These are phyloP conservation scores for Apotomis betuletana DNA, from an alignment of 2,888 invertebrate genomes.

Conservation along the genomic window DNA sequence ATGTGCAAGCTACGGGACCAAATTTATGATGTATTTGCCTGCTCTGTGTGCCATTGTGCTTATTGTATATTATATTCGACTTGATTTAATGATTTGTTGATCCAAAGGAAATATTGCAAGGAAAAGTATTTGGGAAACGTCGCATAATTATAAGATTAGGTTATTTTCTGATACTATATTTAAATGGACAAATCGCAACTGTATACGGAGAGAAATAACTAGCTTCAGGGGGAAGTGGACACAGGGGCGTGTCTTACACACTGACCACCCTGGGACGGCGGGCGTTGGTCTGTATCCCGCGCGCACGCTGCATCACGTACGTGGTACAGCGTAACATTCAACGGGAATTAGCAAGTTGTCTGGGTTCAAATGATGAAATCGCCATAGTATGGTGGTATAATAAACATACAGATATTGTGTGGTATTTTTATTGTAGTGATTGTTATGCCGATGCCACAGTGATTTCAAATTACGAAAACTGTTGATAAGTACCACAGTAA, in stretches of 20 bases:
- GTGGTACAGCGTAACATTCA: not conserved
- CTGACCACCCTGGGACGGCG: no score
- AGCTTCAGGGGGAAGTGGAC: not conserved
- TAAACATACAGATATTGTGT: no score
- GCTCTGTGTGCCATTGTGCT: conserved; percentile 69
- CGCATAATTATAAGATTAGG: not conserved
- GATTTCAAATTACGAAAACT: no score
- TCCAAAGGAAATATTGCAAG: conserved; percentile 7
- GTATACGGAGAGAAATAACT: not conserved
- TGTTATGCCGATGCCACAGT: no score
- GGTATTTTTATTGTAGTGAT: no score
- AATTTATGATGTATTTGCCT: conserved; percentile 55
- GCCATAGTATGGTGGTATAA: no score
- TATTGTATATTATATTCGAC: conserved; percentile 44
- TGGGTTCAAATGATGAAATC: not conserved
- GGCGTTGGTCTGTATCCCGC: no score
- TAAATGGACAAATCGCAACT: not conserved
- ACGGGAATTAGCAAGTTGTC: not conserved
- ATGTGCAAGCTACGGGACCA: conserved; percentile 70
- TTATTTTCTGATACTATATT: not conserved
- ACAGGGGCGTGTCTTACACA: not conserved
- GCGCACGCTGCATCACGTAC: no score
- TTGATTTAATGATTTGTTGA: not conserved
- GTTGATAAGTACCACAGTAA: no score
- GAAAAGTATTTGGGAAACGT: not conserved